Conservation (phyloP, 1,140 invertebrate genomes). For the Cepaea nemoralis region DNA sequence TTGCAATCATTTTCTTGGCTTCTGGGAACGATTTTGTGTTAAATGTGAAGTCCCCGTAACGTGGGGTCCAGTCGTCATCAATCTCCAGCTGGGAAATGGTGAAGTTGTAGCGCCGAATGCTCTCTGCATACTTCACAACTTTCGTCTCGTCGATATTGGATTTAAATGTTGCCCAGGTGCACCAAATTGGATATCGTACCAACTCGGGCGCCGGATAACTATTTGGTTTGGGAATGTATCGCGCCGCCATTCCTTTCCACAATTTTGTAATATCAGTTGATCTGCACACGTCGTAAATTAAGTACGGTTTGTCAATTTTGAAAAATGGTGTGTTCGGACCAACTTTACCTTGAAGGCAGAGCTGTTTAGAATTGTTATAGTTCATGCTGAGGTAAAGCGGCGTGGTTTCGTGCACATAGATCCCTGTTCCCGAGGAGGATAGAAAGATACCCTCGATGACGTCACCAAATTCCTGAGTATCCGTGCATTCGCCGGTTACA, state of each 20-base stretch:
- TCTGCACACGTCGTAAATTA: conserved; percentile 61
- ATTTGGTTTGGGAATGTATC: conserved; percentile 54
- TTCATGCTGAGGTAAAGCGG: conserved; percentile 67
- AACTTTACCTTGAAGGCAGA: conserved; percentile 58
- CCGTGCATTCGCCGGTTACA: conserved; percentile 48
- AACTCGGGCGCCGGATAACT: conserved; percentile 80
- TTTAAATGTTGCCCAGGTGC: conserved; percentile 89
- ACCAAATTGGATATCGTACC: conserved; percentile 87
- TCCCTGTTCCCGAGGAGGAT: conserved; percentile 63
- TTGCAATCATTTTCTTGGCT: conserved; percentile 75
- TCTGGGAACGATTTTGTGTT: conserved; percentile 82
- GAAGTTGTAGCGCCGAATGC: conserved; percentile 81
- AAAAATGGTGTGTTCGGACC: conserved; percentile 54
- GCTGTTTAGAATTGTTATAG: conserved; percentile 46
- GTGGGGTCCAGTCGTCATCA: conserved; percentile 91
- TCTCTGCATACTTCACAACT: conserved; percentile 80
- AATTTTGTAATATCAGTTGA: conserved; percentile 50
- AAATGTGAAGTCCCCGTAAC: conserved; percentile 86
- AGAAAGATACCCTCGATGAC: conserved; percentile 65
- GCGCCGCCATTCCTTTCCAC: conserved; percentile 53
- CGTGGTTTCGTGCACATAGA: conserved; percentile 60
- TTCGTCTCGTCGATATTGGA: conserved; percentile 77
- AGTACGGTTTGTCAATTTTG: conserved; percentile 41
- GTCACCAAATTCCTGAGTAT: conserved; percentile 46
- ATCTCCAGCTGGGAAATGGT: conserved; percentile 88